Evolutionary conservation across 2,888 invertebrate species (phyloP), one percentile per base, ranked within the genome.

Genomic region (Schizotus pectinicornis): DNA sequence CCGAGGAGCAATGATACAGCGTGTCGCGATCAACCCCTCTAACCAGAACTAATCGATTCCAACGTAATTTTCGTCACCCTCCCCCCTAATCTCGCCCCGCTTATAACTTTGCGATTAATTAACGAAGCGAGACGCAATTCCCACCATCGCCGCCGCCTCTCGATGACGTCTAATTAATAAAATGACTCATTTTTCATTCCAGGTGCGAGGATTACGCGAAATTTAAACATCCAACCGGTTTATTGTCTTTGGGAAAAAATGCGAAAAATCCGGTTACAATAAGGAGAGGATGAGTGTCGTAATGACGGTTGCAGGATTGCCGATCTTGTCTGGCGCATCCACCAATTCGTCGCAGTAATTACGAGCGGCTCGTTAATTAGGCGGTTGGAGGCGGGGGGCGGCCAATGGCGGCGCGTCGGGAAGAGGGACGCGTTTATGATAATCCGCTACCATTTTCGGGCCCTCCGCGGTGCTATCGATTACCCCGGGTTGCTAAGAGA

Each of bases 381-480:
- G 62, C 52, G 58, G 46, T 48, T 46, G 59, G 50, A 58, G 22
- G 22, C 5, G 22, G 22, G 22, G 22, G 2, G 5, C 22, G 22
- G 22, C 22, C 22, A 22, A 22, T 22, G 22, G 22, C 22, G 22
- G 22, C 22, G 22, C 22, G 22, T 22, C 22, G 22, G 5, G 22
- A 22, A 22, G 5, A 5, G 22, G 22, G 22, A 22, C 5, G 22
- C 22, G 64, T 66, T 68, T 67, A 68, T 65, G 65, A 59, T 68
- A 68, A 68, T 66, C 65, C 60, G 62, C 60, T 58, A 66, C 68
- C 68, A 64, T 64, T 65, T 67, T 67, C 63, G 52, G 62, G 56
- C 62, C 64, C 62, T 56, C 47, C 64, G 59, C 52, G 59, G 56
- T 55, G 49, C 59, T 62, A 59, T 59, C 62, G 57, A 61, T 57